Evolutionary conservation across 2,113 vertebrate species (phyloP).

Genomic region (Fulica atra): DNA sequence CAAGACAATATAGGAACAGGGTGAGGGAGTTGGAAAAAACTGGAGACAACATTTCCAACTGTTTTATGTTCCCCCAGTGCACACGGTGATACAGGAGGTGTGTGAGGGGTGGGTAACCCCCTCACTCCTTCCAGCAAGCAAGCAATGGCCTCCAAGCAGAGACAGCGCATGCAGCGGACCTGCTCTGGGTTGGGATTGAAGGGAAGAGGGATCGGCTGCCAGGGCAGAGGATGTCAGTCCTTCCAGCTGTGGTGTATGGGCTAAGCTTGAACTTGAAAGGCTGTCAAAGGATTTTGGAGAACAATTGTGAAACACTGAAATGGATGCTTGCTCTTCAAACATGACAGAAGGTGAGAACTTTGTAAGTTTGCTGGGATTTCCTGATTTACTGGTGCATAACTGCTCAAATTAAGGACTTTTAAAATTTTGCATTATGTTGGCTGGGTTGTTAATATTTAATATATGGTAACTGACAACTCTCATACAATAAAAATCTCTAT

Average conservation of each 20-base stretch:
- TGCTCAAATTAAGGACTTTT: neutral
- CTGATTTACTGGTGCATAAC: neutral
- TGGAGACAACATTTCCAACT: neutral
- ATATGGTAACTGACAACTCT: neutral
- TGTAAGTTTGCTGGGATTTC: neutral
- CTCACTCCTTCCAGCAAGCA: neutral
- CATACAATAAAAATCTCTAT: neutral
- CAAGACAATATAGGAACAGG: neutral
- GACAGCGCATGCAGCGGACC: neutral
- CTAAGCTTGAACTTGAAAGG: neutral
- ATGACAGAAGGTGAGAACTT: neutral
- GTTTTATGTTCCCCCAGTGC: neutral
- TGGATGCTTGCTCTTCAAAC: neutral
- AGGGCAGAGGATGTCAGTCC: neutral
- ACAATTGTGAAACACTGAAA: neutral
- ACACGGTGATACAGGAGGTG: neutral
- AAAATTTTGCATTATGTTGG: neutral
- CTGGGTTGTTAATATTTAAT: constrained; percentile 31
- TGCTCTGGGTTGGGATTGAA: fast-evolving
- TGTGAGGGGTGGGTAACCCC: neutral
- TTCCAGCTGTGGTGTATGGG: neutral
- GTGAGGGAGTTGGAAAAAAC: neutral
- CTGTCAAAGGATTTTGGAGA: neutral
- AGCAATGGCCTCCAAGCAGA: neutral
- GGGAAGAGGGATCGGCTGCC: neutral